Base-by-base conservation (phyloP, 2,888 invertebrate species). In the Trichacis sp. region DNA sequence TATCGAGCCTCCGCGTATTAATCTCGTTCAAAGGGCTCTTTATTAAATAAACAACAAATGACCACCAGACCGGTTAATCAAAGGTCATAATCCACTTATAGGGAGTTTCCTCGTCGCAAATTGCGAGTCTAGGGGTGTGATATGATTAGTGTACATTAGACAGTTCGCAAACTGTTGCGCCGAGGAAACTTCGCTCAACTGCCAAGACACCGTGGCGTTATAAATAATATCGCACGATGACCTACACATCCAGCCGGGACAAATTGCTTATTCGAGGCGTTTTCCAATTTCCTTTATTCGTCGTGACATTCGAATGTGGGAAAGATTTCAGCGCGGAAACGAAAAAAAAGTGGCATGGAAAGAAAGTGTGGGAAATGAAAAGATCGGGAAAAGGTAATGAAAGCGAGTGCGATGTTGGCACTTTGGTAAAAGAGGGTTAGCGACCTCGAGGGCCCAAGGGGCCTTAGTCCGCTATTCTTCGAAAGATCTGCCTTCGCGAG, bases 391-490 rank as follows among this genome's bases (percentile, higher is more conserved):
- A 33, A 33, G n/a, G 8, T 6, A 33, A 33, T n/a, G 33, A 33
- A 33, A 33, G 33, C n/a, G 33, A 33, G 33, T 2, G n/a, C 33
- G n/a, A 11, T 33, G 33, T 3, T 9, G 33, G 33, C 33, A 33
- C 33, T 33, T 33, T 33, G n/a, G 33, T 33, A 11, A n/a, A 42
- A 51, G 45, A 24, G 24, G 33, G 48, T n/a, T 24, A 30, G 20
- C 69, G 36, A 36, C 36, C 53, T 72, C 65, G 71, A 73, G 76
- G 75, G 76, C 75, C 76, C 64, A 62, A 70, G 77, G 77, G 72
- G 71, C 72, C 73, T 71, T 72, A 60, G 59, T 72, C 76, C 78
- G 77, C 77, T 78, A 77, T 78, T 78, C 77, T 77, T 76, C 77
- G 77, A 77, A 77, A 70, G 67, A 40, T 15, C 46, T 55, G 45